A percentile compares a stretch with the other conserved stretches of the same genome.
These are phyloP conservation scores for Falco berigora DNA, from an alignment of 2,797 vertebrate genomes.

Conservation along the genomic window DNA sequence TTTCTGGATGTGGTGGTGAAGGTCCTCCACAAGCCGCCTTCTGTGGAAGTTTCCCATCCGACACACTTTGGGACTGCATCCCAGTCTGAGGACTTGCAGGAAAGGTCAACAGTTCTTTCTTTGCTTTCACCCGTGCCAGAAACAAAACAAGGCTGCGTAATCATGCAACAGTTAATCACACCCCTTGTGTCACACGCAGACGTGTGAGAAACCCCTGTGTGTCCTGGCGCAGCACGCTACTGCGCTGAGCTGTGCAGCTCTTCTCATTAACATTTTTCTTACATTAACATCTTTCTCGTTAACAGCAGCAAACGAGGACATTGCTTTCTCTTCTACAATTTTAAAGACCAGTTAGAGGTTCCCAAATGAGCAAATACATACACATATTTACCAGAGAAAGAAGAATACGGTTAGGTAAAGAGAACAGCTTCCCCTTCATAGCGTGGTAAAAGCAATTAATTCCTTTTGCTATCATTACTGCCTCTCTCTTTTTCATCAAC, in stretches of 20 bases:
- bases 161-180: background rate
- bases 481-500: background rate
- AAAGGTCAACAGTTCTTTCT: background rate
- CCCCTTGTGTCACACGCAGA: background rate
- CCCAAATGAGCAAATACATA: background rate
- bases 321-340: background rate
- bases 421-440: background rate
- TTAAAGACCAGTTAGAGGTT: background rate
- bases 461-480: background rate
- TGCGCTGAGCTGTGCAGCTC: background rate
- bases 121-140: background rate
- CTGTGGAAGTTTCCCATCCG: background rate
- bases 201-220: background rate
- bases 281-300: background rate
- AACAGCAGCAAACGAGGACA: background rate
- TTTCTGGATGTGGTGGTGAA: background rate
- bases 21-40: background rate
- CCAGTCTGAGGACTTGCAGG: background rate
- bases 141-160: background rate
- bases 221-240: background rate
- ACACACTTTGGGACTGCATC: rapidly evolving
- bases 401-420: background rate
- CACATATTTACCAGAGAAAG: rapidly evolving
- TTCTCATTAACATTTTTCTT: background rate
- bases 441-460: background rate